Evolutionary conservation across 2,888 invertebrate genomes (phyloP), one percentile per base, ranked within the genome.

Genomic region (Chrysomela aeneicollis): DNA sequence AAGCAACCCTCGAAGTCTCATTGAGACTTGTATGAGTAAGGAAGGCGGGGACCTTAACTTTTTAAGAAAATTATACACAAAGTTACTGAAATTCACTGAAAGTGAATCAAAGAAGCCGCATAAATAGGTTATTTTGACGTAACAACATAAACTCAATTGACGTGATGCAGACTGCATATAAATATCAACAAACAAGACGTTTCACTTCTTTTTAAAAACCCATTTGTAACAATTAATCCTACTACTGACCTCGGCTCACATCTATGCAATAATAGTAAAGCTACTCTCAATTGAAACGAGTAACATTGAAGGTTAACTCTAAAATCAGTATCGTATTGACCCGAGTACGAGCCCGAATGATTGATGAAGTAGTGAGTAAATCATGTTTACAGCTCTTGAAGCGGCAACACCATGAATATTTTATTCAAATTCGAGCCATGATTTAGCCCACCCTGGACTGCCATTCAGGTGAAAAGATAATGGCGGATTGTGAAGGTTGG

Each of bases 301-400:
- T 17, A 18, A 18, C 21, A 57, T 57, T 21, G 57, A 46, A 46
- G 57, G 57, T 57, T 1, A 57, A 30, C 22, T 46, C 22, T 46
- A 21, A 57, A 57, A 57, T 57, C 12, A 46, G 46, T 10, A 26
- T 26, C 3, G 17, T 46, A 26, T 57, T 57, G 30, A 46, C 15
- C 17, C 22, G 46, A 26, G 55, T 17, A 22, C 55, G 22, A 46
- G 42, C 22, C 2, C 55, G n/a, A 46, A 46, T 57, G 55, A 57
- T 57, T 57, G 42, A 57, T 57, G 57, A 46, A 57, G 26, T 46
- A 46, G 57, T 26, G 17, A 26, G 46, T 57, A 57, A 57, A 57
- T 57, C 57, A 57, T 26, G 57, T 46, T 12, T 18, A 17, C 35
- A 21, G 37, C 37, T 37, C 12, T 54, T 54, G 21, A 19, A 37